Evolutionary conservation across 2,113 vertebrate species (phyloP), one percentile per base, ranked within the genome.

Genomic region (Callionymus lyra): DNA sequence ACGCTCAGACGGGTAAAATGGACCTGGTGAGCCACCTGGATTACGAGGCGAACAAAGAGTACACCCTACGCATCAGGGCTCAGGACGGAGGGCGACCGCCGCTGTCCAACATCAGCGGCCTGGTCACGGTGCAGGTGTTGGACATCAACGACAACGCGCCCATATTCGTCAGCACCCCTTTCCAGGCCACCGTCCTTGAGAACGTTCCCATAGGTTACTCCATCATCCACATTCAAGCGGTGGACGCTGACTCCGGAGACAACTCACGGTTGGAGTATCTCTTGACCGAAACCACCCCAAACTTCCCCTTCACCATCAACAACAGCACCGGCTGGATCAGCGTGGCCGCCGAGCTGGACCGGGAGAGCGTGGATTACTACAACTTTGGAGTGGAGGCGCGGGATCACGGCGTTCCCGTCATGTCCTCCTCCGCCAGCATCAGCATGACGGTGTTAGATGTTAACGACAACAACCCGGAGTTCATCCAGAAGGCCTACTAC

Each of bases 381-480:
- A 91, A 82, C 70, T 97, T 97, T 0, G 82, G 81, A 0, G 93
- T 97, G 18, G 92, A 97, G 63, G 93, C 92, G 0, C 81, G 86
- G 2, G 94, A 98, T 59, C 92, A 94, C 0, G 94, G 94, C 4
- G 72, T 36, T 2, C 91, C 91, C 0, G 13, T 84, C 0, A 89
- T 95, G 84, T 90, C 88, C 0, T 92, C 93, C 10, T 91, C 88
- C 0, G 92, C 94, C 51, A 92, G 91, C 0, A 84, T 98, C 56
- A 96, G 88, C 12, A 88, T 98, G 79, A 96, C 90, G 1, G 16
- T 98, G 43, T 59, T 97, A 18, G 94, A 98, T 0, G 92, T 98
- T 34, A 98, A 98, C 0, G 94, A 98, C 76, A 98, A 98, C 80
- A 94, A 91, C 66, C 94, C 94, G 0, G 87, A 95, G 81, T 98